phyloP scores from a whole-genome alignment of 2,113 vertebrate genomes.

The Megaleporinus macrocephalus region DNA sequence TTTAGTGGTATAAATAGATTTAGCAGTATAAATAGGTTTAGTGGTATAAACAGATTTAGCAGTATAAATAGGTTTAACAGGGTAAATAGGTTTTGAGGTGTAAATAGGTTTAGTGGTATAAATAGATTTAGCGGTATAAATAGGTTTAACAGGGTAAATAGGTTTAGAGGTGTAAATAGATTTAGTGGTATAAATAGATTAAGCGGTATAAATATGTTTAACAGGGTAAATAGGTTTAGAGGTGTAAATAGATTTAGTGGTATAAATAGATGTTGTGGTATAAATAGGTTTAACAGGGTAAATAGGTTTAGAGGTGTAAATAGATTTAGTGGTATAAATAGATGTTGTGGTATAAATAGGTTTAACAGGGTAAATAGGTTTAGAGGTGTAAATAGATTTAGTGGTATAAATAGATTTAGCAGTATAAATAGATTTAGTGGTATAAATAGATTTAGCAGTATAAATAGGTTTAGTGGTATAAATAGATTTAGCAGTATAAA shows the following conservation, averaged over 20 bases:
- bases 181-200: too few species aligned
- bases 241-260: neutral
- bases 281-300: neutral
- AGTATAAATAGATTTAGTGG: neutral
- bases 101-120: too few species aligned
- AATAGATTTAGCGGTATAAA: too few species aligned
- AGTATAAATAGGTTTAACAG: too few species aligned
- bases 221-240: neutral
- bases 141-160: too few species aligned
- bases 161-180: too few species aligned
- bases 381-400: too few species aligned
- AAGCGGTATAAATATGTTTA: neutral
- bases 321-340: neutral
- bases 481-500: neutral
- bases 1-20: too few species aligned
- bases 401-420: too few species aligned
- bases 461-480: neutral
- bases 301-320: neutral
- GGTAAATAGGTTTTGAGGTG: too few species aligned
- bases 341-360: neutral
- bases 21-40: too few species aligned
- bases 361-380: neutral
- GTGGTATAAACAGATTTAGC: too few species aligned
- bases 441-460: neutral
- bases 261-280: neutral